Conservation (phyloP, 2,888 invertebrate genomes). For the Cyclophora albipunctata region DNA sequence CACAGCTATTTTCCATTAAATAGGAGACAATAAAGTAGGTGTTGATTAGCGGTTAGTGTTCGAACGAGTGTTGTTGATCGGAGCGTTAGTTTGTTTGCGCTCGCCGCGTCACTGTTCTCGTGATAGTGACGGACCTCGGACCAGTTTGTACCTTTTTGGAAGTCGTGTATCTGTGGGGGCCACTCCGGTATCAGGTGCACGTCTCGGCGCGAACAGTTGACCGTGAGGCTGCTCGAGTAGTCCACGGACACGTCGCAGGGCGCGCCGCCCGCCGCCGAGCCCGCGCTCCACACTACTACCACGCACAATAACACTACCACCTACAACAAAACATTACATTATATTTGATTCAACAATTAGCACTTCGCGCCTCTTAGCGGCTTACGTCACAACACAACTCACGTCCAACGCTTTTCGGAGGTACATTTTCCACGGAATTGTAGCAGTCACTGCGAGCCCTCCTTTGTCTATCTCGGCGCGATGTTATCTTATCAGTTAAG, state of each 20-base stretch:
- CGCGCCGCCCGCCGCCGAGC: slow-evolving; percentile 28
- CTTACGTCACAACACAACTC: slow-evolving; percentile 40
- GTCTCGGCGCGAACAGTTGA: slow-evolving; percentile 61
- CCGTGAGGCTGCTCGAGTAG: slow-evolving; percentile 47
- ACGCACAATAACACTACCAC: slow-evolving; percentile 62
- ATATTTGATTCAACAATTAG: slow-evolving; percentile 30
- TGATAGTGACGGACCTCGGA: slow-evolving; percentile 20
- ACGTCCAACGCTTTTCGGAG: slow-evolving; percentile 43
- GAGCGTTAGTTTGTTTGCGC: slow-evolving; percentile 24
- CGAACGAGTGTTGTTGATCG: slow-evolving; percentile 15
- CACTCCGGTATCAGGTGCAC: slow-evolving; percentile 48
- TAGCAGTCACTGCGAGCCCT: slow-evolving; percentile 54
- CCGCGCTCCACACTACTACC: slow-evolving; percentile 45
- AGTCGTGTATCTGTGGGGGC: slow-evolving; percentile 47
- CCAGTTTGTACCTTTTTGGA: slow-evolving; percentile 48
- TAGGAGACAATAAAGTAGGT: slow-evolving; percentile 11
- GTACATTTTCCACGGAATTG: slow-evolving; percentile 58
- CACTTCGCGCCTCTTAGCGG: slow-evolving; percentile 6
- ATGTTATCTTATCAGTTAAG: slow-evolving; percentile 61
- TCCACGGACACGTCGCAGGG: slow-evolving; percentile 50
- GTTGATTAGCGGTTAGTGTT: slow-evolving; percentile 11
- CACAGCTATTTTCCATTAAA: slow-evolving; percentile 6
- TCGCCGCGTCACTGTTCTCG: slow-evolving; percentile 24
- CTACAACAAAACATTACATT: slow-evolving; percentile 65
- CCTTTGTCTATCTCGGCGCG: slow-evolving; percentile 41